A percentile compares a stretch with the other conserved stretches of the same genome.
These are phyloP conservation scores for Telmatochromis sp. DNA, from an alignment of 2,113 vertebrate species.

Conservation along the genomic window DNA sequence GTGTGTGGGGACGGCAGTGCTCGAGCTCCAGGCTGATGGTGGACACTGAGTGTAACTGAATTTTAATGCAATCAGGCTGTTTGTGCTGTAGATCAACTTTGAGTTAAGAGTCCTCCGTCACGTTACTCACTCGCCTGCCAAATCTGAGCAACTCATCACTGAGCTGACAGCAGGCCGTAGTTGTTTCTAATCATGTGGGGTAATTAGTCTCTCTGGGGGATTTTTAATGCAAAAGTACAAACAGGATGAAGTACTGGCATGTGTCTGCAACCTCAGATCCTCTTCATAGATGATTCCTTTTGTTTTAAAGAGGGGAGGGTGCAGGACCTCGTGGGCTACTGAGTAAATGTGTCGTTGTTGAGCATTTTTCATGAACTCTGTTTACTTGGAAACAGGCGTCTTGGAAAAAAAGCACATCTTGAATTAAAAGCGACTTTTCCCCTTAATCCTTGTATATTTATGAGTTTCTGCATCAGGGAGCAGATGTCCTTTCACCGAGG, in stretches of 20 bases:
- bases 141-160: neutral
- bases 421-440: neutral
- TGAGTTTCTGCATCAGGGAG: neutral
- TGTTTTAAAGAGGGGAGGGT: neutral
- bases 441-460: neutral
- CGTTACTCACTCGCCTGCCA: neutral
- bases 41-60: neutral
- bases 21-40: neutral
- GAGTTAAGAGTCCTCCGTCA: neutral
- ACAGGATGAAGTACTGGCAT: neutral
- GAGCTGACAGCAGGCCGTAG: neutral
- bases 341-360: neutral
- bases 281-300: neutral
- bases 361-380: neutral
- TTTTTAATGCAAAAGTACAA: neutral
- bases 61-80: neutral
- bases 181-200: neutral
- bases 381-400: neutral
- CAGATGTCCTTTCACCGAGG: neutral
- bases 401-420: neutral
- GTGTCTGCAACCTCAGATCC: neutral
- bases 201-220: neutral
- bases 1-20: neutral
- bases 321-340: neutral
- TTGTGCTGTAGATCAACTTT: neutral